Evolutionary conservation across 1,140 invertebrate genomes (phyloP), one percentile per base, ranked within the genome.

Genomic region (Oryctes rhinoceros): DNA sequence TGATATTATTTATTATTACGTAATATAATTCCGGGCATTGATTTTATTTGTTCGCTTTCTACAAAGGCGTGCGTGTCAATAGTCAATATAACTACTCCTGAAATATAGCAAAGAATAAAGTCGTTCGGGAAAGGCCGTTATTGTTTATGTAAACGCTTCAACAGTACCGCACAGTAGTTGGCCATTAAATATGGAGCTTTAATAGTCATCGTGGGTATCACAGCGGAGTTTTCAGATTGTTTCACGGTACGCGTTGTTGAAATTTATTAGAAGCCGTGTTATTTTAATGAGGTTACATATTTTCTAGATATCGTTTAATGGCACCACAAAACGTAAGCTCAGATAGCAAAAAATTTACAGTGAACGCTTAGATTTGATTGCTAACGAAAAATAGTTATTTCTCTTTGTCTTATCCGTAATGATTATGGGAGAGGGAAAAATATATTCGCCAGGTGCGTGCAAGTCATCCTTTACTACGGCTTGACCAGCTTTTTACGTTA

Each of bases 91-190:
- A 30, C 24, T 30, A 37, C 20, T 37, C 18, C 24, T 24, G 65
- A 35, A 71, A 71, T 71, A 71, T 71, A 24, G 24, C 20, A 15
- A 24, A 37, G 65, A 71, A 20, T 37, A 71, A 13, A 37, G 24
- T 24, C 24, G 24, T 71, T 35, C 35, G 20, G 20, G 24, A 71
- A 71, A 71, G 7, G 24, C 65, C 37, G 24, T 24, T 37, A 30
- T 71, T 71, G 65, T 71, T 71, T 71, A 71, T 71, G 65, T 71
- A 71, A 71, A 18, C 35, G 65, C 65, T 71, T 71, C 20, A 35
- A 71, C 65, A 13, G 65, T 37, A 71, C 65, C 35, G 24, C 65
- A 71, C 65, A 71, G 65, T 71, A 71, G 65, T 71, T 71, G 4
- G 65, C 65, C 65, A 71, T 71, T 71, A 7, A 62, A 62, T 71